Conservation (phyloP, 2,888 invertebrate genomes). For the Eumerus sabulonum region DNA sequence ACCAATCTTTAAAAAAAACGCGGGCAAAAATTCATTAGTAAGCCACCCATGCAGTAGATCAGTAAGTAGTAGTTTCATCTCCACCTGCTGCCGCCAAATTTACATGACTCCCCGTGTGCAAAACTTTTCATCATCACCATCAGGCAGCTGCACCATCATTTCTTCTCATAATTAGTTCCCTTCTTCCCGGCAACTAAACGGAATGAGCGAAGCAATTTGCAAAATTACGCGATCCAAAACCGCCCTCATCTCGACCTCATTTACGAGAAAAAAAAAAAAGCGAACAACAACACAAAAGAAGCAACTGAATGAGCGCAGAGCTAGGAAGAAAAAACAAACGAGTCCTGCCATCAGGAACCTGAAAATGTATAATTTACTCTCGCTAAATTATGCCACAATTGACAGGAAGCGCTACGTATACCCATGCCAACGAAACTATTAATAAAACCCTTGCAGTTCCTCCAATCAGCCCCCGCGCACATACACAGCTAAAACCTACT, state of each 20-base stretch:
- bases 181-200: conserved; percentile 7
- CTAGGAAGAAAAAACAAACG: too few species aligned
- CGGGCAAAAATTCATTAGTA: too few species aligned
- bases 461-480: conserved; percentile 47
- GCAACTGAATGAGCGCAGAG: too few species aligned
- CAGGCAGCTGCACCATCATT: conserved; percentile 11
- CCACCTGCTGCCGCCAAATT: conserved; percentile 3
- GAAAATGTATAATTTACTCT: conserved; percentile 63
- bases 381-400: conserved; percentile 67
- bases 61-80: too few species aligned
- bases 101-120: conserved; percentile 2
- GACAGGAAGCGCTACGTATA: conserved; percentile 55
- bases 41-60: too few species aligned
- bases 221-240: conserved; percentile 48
- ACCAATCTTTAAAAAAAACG: too few species aligned
- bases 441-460: conserved; percentile 65
- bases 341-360: conserved; percentile 3
- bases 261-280: conserved; percentile 22
- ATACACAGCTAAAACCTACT: neutral
- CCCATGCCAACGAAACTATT: conserved; percentile 59
- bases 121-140: conserved; percentile 8
- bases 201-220: conserved; percentile 49
- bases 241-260: conserved; percentile 47
- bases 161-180: conserved; percentile 52
- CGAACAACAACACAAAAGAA: neutral